phyloP scores from a whole-genome alignment of 1,140 invertebrate genomes.

The Pinna nobilis region DNA sequence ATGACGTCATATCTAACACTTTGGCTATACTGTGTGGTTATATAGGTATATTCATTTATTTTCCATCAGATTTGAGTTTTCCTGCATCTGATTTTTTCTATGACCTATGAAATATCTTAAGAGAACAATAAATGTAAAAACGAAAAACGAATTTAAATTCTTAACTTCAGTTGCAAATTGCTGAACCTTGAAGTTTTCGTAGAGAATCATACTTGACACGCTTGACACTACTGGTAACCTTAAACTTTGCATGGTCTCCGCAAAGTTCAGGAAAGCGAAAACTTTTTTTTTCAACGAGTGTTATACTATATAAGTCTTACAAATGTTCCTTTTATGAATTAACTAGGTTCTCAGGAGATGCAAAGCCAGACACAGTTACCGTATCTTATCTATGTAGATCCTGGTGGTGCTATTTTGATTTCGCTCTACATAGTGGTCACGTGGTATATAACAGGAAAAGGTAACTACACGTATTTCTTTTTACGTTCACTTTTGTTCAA shows the following conservation, averaged over 20 bases:
- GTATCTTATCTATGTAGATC: constrained; percentile 70
- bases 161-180: too few relatives aligned
- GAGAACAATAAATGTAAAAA: too few relatives aligned
- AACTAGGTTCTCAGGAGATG: constrained; percentile 53
- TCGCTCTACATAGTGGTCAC: constrained; percentile 68
- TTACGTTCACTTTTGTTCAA: not conserved
- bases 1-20: constrained; percentile 73
- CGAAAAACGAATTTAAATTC: too few relatives aligned
- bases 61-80: too few relatives aligned
- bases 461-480: constrained; percentile 37
- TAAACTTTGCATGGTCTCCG: too few relatives aligned
- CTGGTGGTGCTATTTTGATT: constrained; percentile 74
- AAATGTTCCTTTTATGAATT: not conserved
- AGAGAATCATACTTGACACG: too few relatives aligned
- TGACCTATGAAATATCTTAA: too few relatives aligned
- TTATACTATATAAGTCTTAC: not conserved
- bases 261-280: too few relatives aligned
- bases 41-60: constrained; percentile 47
- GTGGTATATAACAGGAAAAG: constrained; percentile 65
- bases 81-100: too few relatives aligned
- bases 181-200: too few relatives aligned
- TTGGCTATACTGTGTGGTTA: constrained; percentile 58
- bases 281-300: too few relatives aligned
- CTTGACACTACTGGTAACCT: too few relatives aligned
- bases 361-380: constrained; percentile 14